These are phyloP conservation scores for Globicephala melas DNA, from an alignment of 2,113 vertebrate genomes.

Conservation along the genomic window DNA sequence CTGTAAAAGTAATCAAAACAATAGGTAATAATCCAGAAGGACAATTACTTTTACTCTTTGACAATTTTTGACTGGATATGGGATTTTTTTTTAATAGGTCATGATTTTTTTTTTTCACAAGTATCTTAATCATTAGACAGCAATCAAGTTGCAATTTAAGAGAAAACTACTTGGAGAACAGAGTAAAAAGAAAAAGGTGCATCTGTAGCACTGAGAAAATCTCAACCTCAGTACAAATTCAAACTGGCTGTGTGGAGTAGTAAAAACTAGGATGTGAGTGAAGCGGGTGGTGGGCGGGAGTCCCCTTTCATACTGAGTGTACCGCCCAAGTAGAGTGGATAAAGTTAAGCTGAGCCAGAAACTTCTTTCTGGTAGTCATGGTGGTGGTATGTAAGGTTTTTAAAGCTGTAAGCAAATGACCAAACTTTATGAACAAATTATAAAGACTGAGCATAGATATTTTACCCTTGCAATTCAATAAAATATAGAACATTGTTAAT, in stretches of 20 bases:
- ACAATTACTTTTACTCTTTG: neutral
- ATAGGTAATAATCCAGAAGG: neutral
- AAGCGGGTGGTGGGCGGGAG: neutral
- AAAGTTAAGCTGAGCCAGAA: neutral
- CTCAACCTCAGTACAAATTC: neutral
- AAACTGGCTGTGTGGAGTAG: neutral
- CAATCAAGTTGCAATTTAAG: neutral
- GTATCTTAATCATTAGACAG: neutral
- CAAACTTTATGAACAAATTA: neutral
- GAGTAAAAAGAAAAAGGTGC: neutral
- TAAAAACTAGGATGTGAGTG: neutral
- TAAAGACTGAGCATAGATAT: neutral
- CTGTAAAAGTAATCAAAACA: neutral
- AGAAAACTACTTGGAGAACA: neutral
- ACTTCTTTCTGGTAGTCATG: neutral
- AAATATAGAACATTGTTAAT: neutral
- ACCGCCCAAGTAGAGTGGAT: neutral
- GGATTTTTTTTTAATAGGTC: neutral
- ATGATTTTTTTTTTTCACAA: neutral
- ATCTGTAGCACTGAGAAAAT: neutral
- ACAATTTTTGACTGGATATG: neutral
- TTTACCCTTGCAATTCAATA: neutral
- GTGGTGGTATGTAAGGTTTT: neutral
- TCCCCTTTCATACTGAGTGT: neutral
- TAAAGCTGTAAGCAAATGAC: neutral